Conservation (phyloP, 2,113 vertebrate genomes). For the Periophthalmodon schlosseri region DNA sequence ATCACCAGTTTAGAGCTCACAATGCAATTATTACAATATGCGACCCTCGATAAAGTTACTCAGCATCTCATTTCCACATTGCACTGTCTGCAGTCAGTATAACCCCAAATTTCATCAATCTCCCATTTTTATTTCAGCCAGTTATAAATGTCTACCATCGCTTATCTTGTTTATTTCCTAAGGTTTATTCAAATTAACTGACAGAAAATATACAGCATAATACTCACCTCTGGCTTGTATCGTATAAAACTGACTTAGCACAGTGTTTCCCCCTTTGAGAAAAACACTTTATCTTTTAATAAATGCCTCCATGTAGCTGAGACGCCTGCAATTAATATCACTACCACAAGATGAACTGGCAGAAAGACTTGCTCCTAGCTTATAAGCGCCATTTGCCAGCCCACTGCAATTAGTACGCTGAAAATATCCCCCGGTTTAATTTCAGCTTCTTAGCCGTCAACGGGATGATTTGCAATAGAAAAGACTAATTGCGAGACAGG, state of each 20-base stretch:
- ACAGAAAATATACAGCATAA: background rate
- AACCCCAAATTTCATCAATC: background rate
- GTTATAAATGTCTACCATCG: background rate
- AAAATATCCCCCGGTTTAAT: constrained; percentile 54
- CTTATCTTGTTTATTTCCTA: background rate
- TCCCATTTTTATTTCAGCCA: background rate
- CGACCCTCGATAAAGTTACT: background rate
- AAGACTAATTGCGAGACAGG: constrained; percentile 50
- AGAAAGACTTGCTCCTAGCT: constrained; percentile 18
- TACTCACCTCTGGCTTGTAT: constrained; percentile 19
- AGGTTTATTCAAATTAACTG: background rate
- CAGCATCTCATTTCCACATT: background rate
- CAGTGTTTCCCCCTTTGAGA: background rate
- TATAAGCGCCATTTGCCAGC: constrained; percentile 44
- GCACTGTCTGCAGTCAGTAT: background rate
- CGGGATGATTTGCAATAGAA: constrained; percentile 50
- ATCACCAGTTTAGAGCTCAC: background rate
- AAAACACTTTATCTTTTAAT: constrained; percentile 24
- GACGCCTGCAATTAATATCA: constrained; percentile 42
- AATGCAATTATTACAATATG: background rate
- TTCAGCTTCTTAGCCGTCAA: constrained; percentile 47
- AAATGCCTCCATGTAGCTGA: constrained; percentile 10
- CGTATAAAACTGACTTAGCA: constrained; percentile 3
- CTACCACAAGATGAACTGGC: constrained; percentile 38
- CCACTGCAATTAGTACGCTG: constrained; percentile 52